A percentile compares a stretch with the other conserved stretches of the same genome.
phyloP scores from a whole-genome alignment of 2,113 vertebrate species.

The Syrmaticus mikado region DNA sequence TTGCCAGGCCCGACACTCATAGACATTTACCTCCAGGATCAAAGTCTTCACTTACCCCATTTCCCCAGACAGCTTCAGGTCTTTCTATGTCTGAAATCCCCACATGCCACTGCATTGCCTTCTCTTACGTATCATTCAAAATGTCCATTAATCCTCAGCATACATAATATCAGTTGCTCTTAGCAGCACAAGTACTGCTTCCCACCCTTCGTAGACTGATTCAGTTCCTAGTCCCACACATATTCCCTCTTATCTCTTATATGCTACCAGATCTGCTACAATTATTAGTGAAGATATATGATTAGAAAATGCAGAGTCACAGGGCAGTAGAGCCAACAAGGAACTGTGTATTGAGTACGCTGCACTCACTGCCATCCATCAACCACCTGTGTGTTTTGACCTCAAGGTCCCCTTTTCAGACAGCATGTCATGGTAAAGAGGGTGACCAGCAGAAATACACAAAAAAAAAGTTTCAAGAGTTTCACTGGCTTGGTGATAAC shows the following conservation, averaged over 20 bases:
- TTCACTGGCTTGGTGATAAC: neutral
- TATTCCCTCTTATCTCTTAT: neutral
- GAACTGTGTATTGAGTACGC: neutral
- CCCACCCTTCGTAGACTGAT: neutral
- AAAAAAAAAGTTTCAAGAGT: neutral
- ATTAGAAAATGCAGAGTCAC: neutral
- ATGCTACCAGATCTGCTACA: neutral
- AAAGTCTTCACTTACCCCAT: neutral
- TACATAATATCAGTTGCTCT: neutral
- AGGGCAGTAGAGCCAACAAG: neutral
- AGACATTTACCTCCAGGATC: neutral
- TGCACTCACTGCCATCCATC: fast-evolving
- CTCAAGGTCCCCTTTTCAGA: neutral
- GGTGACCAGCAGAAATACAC: fast-evolving
- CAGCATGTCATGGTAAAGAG: fast-evolving
- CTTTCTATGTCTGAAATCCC: neutral
- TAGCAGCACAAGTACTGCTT: neutral
- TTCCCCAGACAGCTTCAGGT: neutral
- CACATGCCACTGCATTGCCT: fast-evolving
- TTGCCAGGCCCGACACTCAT: neutral
- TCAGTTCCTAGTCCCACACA: fast-evolving
- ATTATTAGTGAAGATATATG: neutral
- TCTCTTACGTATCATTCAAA: neutral
- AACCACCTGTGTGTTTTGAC: neutral
- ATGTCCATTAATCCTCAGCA: neutral